Base-by-base conservation (phyloP, 2,113 vertebrate genomes). In the Psilopogon haemacephalus region DNA sequence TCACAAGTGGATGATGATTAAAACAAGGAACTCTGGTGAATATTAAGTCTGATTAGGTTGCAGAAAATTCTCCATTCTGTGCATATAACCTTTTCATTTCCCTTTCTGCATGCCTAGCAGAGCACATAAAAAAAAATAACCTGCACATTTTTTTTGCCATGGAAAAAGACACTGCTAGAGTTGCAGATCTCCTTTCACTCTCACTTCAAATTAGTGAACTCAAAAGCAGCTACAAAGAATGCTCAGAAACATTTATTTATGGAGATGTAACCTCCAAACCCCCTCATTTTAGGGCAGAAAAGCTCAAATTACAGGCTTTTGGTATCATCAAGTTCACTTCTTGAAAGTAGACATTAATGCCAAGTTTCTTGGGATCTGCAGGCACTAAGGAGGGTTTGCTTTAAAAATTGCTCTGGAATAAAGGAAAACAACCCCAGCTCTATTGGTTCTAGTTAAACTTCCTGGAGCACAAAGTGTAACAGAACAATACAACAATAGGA, bases 1-100 rank as follows among this genome's bases (percentile, higher is more conserved):
- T 75, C 65, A 26, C 59, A 73, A 93, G 88, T 80, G 88, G 86
- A 28, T 70, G 60, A 74, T 93, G 60, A 95, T 95, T 91, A 90
- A 73, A 90, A 59, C 52, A 59, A 58, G 86, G 59, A 91, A 63
- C 85, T 86, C 65, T 33, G 37, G 71, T 90, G 92, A 89, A 77
- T 81, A 85, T 88, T 84, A 88, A 85, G 60, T 63, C 52, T 72
- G 72, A 85, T 85, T 42, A 73, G 48, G 37, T 1, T 64, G 48
- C 1, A 3, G 52, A 38, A 88, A 73, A 64, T 21, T 52, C 26
- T 86, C 77, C 24, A 30, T 27, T 56, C 42, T 74, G 27, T 46
- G 69, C 24, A 26, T 37, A 38, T 8, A 70, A 35, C 15, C 17
- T 91, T 91, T 76, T 42, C 23, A 0, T 70, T 93, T 71, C 17